These are phyloP conservation scores for Cryptus armator DNA, from an alignment of 2,888 invertebrate genomes.

Conservation along the genomic window DNA sequence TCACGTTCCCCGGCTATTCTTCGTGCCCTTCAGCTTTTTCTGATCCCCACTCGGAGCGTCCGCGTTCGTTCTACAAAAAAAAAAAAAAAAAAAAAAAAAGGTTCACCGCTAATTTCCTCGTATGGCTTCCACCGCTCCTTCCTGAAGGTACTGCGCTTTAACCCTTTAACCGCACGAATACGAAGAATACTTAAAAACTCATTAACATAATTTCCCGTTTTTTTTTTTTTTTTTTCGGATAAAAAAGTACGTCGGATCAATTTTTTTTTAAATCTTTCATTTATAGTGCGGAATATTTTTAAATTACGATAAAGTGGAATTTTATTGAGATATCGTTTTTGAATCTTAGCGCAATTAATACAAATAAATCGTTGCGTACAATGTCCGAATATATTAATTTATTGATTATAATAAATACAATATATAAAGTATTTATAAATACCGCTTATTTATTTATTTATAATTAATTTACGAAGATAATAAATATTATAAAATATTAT, in stretches of 20 bases:
- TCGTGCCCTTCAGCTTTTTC: constrained; percentile 11
- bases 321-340: too few relatives aligned
- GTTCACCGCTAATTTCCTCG: constrained; percentile 7
- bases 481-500: too few relatives aligned
- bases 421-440: too few relatives aligned
- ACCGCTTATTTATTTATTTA: too few relatives aligned
- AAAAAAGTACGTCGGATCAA: not conserved
- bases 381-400: too few relatives aligned
- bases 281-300: too few relatives aligned
- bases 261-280: not conserved
- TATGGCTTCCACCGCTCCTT: not conserved
- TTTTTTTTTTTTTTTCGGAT: not conserved
- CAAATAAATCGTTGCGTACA: too few relatives aligned
- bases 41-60: not conserved
- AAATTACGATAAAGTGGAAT: too few relatives aligned
- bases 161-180: not conserved
- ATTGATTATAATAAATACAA: too few relatives aligned
- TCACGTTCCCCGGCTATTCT: constrained; percentile 29
- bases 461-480: too few relatives aligned
- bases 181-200: not conserved
- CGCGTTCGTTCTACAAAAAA: not conserved
- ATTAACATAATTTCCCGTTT: constrained; percentile 11
- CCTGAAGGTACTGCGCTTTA: not conserved
- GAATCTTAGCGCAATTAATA: too few relatives aligned
- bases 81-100: not conserved